Evolutionary conservation across 92 coral and sea anemone genomes (phyloP).

Genomic region (Parazoanthus darwini): DNA sequence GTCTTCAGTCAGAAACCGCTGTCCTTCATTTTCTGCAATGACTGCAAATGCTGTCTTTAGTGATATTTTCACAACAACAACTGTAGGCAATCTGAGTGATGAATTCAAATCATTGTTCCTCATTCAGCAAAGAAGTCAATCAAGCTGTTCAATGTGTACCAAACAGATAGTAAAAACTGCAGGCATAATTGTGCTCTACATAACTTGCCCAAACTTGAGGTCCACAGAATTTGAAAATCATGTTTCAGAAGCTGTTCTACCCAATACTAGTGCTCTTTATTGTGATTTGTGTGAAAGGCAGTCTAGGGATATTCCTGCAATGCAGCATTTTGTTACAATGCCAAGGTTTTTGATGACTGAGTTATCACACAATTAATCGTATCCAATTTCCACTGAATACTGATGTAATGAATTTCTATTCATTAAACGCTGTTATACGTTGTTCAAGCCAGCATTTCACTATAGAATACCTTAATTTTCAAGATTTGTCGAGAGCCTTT

Average conservation of each 20-base stretch:
- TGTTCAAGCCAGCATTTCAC: conserved; percentile 46
- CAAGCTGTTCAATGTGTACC: no score
- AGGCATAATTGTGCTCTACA: conserved; percentile 41
- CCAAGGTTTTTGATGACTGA: conserved; percentile 35
- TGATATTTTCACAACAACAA: no score
- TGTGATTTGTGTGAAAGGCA: conserved; percentile 45
- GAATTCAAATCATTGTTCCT: no score
- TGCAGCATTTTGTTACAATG: conserved; percentile 46
- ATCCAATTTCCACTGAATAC: conserved; percentile 37
- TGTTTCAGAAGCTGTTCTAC: no score
- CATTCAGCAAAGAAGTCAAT: no score
- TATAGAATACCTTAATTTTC: conserved; percentile 38
- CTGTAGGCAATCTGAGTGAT: no score
- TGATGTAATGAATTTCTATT: conserved; percentile 44
- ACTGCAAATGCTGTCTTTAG: no score
- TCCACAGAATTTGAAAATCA: neutral
- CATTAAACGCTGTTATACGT: conserved; percentile 43
- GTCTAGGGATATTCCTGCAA: conserved; percentile 34
- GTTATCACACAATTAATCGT: conserved; percentile 29
- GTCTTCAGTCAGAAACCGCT: no score
- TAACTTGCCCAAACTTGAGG: conserved; percentile 24
- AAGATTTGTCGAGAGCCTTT: conserved; percentile 27
- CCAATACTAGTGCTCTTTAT: conserved; percentile 25
- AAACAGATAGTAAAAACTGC: conserved; percentile 32
- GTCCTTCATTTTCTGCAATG: no score